Evolutionary conservation across 2,113 vertebrate genomes (phyloP), one percentile per base, ranked within the genome.

Genomic region (Callocephalon fimbriatum): DNA sequence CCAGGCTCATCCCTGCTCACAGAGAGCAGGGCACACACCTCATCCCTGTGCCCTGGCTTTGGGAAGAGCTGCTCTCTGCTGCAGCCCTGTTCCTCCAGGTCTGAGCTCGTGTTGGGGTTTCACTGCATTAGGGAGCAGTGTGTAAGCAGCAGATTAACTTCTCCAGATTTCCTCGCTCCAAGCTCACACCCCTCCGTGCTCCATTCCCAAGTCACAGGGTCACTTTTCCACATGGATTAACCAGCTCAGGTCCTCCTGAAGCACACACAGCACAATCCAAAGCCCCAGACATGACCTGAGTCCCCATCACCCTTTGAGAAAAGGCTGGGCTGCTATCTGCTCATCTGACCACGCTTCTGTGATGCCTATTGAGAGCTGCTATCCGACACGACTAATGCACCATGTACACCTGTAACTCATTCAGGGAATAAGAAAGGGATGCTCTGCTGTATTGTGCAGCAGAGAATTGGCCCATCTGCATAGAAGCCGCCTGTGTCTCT

Each of bases 381-480:
- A 26, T 6, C 75, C 77, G 32, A 3, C 59, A 22, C 9, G n/a
- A 56, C 61, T 23, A 37, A 14, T 19, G 76, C 75, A 53, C 56
- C 65, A 42, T 2, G 31, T 73, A 80, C 92, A 95, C 97, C 95
- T 96, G 97, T 96, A 97, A 98, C 97, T 97, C 96, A 14, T 88
- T 86, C 86, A 38, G 93, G 94, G 86, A 71, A 95, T 7, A 16
- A 76, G 56, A 47, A 91, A 97, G 97, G 85, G 90, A 76, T 22
- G 79, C 90, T 63, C 59, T 63, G 83, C 94, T 54, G 83, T 54
- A 78, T 29, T 38, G 85, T 51, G 89, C 54, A 18, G 89, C 81
- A 19, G 4, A 15, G 31, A 72, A 96, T 81, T 19, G 73, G 94
- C 96, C 94, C 93, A 68, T 91, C 83, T 93, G 94, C 93, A 82